Evolutionary conservation across 1,140 invertebrate species (phyloP).

Genomic region (Neuroterus valhalla): DNA sequence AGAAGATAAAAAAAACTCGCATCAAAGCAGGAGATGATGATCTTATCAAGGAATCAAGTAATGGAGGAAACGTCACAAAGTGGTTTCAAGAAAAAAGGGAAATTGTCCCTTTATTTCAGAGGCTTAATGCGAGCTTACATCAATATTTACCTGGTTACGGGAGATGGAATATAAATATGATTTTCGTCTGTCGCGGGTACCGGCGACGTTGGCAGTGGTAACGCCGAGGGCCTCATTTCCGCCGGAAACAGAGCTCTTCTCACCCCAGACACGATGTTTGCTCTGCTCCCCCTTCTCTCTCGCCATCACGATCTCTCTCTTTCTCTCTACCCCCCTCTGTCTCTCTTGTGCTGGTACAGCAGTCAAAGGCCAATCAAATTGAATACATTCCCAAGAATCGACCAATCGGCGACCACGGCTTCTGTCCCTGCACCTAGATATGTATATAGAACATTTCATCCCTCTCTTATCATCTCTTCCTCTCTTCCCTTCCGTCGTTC

Average conservation of each 20-base stretch:
- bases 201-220: constrained; percentile 42
- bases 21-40: too few species aligned
- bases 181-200: constrained; percentile 51
- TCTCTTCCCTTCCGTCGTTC: neutral
- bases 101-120: too few species aligned
- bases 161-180: constrained; percentile 58
- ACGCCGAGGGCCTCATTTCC: constrained; percentile 65
- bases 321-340: too few species aligned
- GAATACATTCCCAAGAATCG: constrained; percentile 44
- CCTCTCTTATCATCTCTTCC: neutral
- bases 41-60: too few species aligned
- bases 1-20: too few species aligned
- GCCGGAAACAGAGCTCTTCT: constrained; percentile 69
- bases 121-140: constrained; percentile 28
- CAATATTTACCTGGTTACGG: constrained; percentile 53
- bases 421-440: constrained; percentile 10
- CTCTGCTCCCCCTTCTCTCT: constrained; percentile 14
- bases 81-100: too few species aligned
- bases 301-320: constrained; percentile 10
- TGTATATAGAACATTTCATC: neutral
- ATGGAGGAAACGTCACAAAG: too few species aligned
- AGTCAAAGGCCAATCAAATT: constrained; percentile 49
- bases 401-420: constrained; percentile 20
- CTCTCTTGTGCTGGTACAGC: constrained; percentile 8
- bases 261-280: constrained; percentile 37